Evolutionary conservation across 2,113 vertebrate genomes (phyloP).

Genomic region (Capra hircus): DNA sequence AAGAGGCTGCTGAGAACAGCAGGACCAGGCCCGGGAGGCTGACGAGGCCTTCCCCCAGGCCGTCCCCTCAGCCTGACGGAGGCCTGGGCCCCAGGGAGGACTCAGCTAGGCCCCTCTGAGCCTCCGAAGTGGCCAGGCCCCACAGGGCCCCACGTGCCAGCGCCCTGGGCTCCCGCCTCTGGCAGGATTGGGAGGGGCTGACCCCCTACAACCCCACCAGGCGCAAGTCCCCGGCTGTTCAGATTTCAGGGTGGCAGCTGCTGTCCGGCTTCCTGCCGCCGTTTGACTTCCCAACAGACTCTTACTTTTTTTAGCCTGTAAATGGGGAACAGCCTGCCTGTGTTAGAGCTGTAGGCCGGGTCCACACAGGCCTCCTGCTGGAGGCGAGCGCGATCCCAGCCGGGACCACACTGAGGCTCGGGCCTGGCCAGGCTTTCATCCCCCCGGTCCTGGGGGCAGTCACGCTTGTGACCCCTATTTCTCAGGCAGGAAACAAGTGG

Average conservation of each 20-base stretch:
- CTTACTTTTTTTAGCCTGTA: neutral
- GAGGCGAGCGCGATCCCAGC: rapidly evolving
- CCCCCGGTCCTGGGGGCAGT: rapidly evolving
- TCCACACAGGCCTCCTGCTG: rapidly evolving
- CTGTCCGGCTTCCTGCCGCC: neutral
- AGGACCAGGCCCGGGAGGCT: neutral
- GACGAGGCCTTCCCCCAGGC: rapidly evolving
- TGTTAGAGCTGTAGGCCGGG: neutral
- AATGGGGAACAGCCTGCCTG: neutral
- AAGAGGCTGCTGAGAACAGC: neutral
- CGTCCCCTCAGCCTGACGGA: neutral
- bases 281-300: rapidly evolving
- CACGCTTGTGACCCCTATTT: rapidly evolving
- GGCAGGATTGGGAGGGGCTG: neutral
- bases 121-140: neutral
- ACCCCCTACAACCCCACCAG: too few relatives aligned
- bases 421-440: neutral
- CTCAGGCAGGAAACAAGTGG: neutral
- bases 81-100: neutral
- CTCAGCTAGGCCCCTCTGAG: neutral
- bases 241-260: neutral
- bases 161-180: rapidly evolving
- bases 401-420: rapidly evolving
- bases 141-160: rapidly evolving
- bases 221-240: rapidly evolving